These are phyloP conservation scores for Dallia pectoralis DNA, from an alignment of 2,797 vertebrate genomes.

Conservation along the genomic window DNA sequence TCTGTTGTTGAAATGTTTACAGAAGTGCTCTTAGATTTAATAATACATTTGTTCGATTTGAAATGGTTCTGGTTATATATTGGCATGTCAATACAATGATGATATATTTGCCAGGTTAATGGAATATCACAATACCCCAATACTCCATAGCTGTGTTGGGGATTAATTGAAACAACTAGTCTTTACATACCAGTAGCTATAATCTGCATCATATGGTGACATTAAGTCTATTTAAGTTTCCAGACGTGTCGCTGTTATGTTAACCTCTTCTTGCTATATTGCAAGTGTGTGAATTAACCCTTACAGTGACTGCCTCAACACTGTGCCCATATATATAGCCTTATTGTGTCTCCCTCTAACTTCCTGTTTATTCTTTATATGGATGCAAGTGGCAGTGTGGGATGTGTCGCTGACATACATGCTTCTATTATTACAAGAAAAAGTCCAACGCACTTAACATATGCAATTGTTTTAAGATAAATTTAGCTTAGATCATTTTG, in stretches of 20 bases:
- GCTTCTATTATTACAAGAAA: conserved; percentile 27
- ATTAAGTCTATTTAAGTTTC: neutral
- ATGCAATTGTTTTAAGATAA: too few relatives aligned
- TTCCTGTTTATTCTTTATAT: conserved; percentile 44
- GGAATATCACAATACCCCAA: neutral
- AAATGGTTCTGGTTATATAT: neutral
- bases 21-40: neutral
- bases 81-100: neutral
- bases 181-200: neutral
- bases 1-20: neutral
- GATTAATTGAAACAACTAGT: neutral
- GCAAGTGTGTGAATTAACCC: neutral
- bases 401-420: conserved; percentile 47
- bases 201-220: neutral
- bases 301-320: neutral
- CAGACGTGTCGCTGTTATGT: neutral
- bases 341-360: conserved; percentile 47
- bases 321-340: conserved; percentile 45
- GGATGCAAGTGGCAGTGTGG: conserved; percentile 38
- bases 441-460: too few relatives aligned
- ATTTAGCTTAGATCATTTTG: too few relatives aligned
- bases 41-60: neutral
- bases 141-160: neutral
- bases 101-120: neutral
- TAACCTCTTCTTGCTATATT: neutral